Evolutionary conservation across 1,140 invertebrate genomes (phyloP), one percentile per base, ranked within the genome.

Genomic region (Diuraphis noxia): DNA sequence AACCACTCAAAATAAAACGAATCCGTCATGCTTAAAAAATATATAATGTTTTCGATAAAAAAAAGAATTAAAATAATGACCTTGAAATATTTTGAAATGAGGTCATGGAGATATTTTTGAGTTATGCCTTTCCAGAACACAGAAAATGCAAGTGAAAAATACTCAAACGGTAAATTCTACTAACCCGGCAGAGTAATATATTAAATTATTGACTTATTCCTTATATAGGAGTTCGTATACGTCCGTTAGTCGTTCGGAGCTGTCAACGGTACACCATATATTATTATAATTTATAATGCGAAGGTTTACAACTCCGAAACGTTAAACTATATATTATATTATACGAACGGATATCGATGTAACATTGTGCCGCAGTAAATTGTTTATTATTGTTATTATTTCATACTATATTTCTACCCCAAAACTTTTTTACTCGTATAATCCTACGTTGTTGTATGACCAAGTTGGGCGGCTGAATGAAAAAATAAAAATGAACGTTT

Each of bases 351-450:
- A 72, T 72, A 72, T 72, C 56, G 56, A 72, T 72, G 56, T 72
- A 72, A 72, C 56, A n/a, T 72, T 72, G 56, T 72, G 56, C 56
- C 56, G n/a, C 56, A n/a, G 56, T 72, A n/a, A 72, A 72, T 72
- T n/a, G 56, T 72, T 72, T 72, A 72, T 72, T 72, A 72, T 72
- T 72, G n/a, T 72, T 72, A 72, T n/a, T 72, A 72, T 72, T 72
- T 72, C 34, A 72, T n/a, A n/a, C 56, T 34, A 72, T n/a, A 49
- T 72, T n/a, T 72, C 5, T 63, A 3, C 5, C 13, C 56, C 5
- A n/a, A n/a, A 30, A 72, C 56, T n/a, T n/a, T n/a, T n/a, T 72
- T 17, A 72, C 56, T 17, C 13, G 43, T 46, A 46, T 5, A 21
- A 19, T n/a, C 56, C 56, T n/a, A n/a, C 21, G 1, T 63, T 30